Conservation (phyloP, 2,797 vertebrate species). For the Phoebastria nigripes region DNA sequence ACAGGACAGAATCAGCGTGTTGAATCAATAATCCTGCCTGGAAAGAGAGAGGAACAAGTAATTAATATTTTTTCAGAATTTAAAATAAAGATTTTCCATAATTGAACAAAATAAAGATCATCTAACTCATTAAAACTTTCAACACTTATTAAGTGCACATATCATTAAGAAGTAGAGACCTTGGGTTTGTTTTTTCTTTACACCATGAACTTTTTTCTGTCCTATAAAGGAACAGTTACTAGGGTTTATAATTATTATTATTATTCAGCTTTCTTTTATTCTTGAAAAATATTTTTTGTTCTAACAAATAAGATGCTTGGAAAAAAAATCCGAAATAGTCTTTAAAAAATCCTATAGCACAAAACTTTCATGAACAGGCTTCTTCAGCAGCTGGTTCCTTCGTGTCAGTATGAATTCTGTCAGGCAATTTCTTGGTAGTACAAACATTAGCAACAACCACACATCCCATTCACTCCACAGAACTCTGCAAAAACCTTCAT, state of each 20-base stretch:
- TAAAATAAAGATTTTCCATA: neutral
- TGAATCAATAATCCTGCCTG: neutral
- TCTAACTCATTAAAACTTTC: neutral
- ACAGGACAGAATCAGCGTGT: fast-evolving
- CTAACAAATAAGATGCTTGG: neutral
- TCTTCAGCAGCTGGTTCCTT: neutral
- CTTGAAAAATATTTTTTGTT: neutral
- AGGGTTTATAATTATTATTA: neutral
- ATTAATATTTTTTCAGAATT: neutral
- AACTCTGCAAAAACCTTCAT: neutral
- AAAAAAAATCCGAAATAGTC: neutral
- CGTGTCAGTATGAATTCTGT: fast-evolving
- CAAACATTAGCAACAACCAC: fast-evolving
- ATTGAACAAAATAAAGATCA: neutral
- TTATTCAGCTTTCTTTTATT: neutral
- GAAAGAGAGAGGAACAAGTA: neutral
- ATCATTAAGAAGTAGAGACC: neutral
- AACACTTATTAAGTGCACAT: neutral
- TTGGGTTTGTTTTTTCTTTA: neutral
- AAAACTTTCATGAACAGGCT: neutral
- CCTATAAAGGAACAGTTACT: neutral
- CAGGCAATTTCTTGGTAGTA: neutral
- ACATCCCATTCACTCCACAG: neutral
- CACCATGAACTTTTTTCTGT: neutral
- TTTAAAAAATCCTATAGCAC: neutral